phyloP scores from a whole-genome alignment of 2,113 vertebrate genomes.

The Seriola rivoliana region DNA sequence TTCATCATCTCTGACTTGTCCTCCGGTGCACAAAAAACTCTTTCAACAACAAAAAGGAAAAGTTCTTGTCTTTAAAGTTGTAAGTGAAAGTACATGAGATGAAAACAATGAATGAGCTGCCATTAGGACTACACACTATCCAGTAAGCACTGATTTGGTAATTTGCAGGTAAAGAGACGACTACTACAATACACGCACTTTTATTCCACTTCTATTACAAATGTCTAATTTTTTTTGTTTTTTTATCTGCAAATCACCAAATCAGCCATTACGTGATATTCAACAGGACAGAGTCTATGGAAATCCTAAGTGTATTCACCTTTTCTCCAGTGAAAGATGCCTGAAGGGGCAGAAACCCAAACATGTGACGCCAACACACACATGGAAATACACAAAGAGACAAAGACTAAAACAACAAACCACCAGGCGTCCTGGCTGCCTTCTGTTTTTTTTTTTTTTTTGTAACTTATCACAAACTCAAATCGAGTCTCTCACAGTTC shows the following conservation, averaged over 20 bases:
- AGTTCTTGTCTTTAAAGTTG: not conserved
- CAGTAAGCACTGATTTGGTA: conserved; percentile 1
- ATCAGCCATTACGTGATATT: not conserved
- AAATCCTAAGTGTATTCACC: conserved; percentile 76
- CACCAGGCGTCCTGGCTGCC: not conserved
- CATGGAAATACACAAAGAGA: conserved; percentile 18
- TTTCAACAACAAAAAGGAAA: conserved; percentile 52
- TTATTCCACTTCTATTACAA: not conserved
- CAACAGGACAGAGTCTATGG: not conserved
- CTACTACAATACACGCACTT: not conserved
- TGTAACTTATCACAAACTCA: not conserved
- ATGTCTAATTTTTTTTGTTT: not conserved
- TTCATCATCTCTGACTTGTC: conserved; percentile 77
- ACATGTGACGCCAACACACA: conserved; percentile 39
- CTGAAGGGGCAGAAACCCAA: conserved; percentile 68
- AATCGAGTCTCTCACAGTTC: not conserved
- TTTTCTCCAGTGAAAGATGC: conserved; percentile 84
- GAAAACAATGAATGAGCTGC: not conserved
- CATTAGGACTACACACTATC: not conserved
- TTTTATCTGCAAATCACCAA: conserved; percentile 33
- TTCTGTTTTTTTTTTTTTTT: not conserved
- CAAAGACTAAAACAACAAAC: conserved; percentile 12
- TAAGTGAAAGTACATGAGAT: not conserved
- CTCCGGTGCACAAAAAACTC: conserved; percentile 84
- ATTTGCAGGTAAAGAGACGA: conserved; percentile 6